Evolutionary conservation across 2,888 invertebrate genomes (phyloP).

Genomic region (Eurytoma californica): DNA sequence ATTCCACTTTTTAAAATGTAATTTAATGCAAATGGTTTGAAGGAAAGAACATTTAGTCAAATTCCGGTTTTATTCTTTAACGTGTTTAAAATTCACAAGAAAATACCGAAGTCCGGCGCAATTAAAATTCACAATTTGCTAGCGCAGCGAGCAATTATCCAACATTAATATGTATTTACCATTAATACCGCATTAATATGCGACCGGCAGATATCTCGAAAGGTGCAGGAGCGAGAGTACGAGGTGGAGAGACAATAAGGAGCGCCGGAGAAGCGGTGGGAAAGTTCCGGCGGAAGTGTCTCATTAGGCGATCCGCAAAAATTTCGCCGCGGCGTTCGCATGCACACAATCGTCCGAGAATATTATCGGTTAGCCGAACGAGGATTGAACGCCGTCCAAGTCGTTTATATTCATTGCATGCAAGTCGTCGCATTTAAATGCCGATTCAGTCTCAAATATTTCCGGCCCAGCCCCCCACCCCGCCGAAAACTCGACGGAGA

Average conservation of each 20-base stretch:
- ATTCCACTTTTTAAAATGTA: no score
- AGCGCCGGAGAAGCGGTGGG: background rate
- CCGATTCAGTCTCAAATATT: conserved; percentile 56
- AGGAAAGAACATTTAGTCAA: no score
- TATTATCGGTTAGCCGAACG: conserved; percentile 41
- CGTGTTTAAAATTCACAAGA: background rate
- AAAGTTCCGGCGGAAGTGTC: conserved; percentile 24
- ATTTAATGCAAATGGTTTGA: no score
- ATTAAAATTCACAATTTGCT: conserved; percentile 13
- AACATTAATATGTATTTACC: conserved; percentile 39
- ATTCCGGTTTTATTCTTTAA: no score
- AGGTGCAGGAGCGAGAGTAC: background rate
- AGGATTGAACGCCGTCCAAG: conserved; percentile 55
- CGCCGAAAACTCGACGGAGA: conserved; percentile 24
- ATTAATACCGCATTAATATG: conserved; percentile 24
- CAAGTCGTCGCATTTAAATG: conserved; percentile 52
- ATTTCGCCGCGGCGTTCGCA: conserved; percentile 22
- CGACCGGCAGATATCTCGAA: background rate
- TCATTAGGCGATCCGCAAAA: conserved; percentile 44
- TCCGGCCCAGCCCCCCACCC: conserved; percentile 7
- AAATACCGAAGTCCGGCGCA: background rate
- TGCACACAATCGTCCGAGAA: conserved; percentile 11
- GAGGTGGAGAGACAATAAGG: conserved; percentile 23
- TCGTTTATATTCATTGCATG: conserved; percentile 57
- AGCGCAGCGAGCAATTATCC: conserved; percentile 23